phyloP scores from a whole-genome alignment of 1,140 invertebrate species.

The Hylaeus volcanicus region DNA sequence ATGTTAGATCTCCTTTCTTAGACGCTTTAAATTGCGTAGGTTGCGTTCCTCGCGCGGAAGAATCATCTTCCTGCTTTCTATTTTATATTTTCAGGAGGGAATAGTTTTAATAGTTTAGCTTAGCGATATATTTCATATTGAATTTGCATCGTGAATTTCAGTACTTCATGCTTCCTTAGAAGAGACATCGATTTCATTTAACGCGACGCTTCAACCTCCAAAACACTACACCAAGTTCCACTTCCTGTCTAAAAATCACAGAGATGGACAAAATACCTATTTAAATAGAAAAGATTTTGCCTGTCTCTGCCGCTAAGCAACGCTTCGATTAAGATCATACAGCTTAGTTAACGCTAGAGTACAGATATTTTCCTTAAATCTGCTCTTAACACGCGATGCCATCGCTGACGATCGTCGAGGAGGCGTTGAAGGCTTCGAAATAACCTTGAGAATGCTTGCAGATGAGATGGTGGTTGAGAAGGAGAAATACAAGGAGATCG shows the following conservation, averaged over 20 bases:
- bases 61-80: too few species aligned
- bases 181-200: not conserved
- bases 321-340: not conserved
- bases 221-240: not conserved
- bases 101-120: not conserved
- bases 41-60: too few species aligned
- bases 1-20: too few species aligned
- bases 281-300: too few species aligned
- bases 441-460: conserved; percentile 82
- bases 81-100: not conserved
- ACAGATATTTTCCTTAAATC: not conserved
- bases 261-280: too few species aligned
- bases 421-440: not conserved
- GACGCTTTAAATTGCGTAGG: too few species aligned
- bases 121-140: not conserved
- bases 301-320: not conserved
- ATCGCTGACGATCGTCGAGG: not conserved
- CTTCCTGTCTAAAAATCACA: not conserved
- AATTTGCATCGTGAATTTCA: not conserved
- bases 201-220: not conserved
- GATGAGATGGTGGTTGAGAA: conserved; percentile 99
- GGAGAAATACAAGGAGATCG: conserved; percentile 99
- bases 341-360: not conserved
- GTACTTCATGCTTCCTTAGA: not conserved
- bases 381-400: not conserved